Base-by-base conservation (phyloP, 2,113 vertebrate species). In the Jacana jacana region DNA sequence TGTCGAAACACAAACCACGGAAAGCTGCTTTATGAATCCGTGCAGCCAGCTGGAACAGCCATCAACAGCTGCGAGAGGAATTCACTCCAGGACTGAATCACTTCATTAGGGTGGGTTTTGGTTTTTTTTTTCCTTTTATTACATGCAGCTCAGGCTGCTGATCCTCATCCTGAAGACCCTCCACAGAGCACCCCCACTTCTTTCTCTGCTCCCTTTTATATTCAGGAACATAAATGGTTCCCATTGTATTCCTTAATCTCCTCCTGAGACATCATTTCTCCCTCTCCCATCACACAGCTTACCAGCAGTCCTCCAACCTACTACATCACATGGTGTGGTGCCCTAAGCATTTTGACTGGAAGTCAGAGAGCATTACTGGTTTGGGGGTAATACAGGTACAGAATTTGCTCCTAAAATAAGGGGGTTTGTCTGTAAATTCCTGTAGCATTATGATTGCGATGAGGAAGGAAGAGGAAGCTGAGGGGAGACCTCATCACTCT, bases 41-140 rank as follows among this genome's bases (percentile, higher is more conserved):
- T 89, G 93, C 96, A 93, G 95, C 93, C 95, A 93, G 88, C 91
- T 94, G 92, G 90, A 96, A 95, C 92, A 87, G 65, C 61, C 88
- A 97, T 81, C 94, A 93, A 91, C 88, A 96, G 93, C 88, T 91
- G 92, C 3, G 61, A 77, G 60, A 89, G 60, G 77, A 96, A 93
- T 89, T 92, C 90, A 76, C 90, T 72, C 80, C 73, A 95, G 77
- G 86, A 86, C 31, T 81, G 35, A 95, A 94, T 89, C 95, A 49
- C 44, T 94, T 92, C 73, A 68, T 91, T 65, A 85, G 40, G 35
- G 48, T 54, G 40, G 31, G 30, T 1, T 42, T 42, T 13, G 13
- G 42, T 14, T 33, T 95, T 48, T 80, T 44, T 80, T 44, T n/a
- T 5, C 28, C 49, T 89, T 81, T 95, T 77, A 91, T 86, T 86